A percentile compares a stretch with the other conserved stretches of the same genome.
Conservation (phyloP, 2,888 invertebrate species). For the Onchidella celtica region DNA sequence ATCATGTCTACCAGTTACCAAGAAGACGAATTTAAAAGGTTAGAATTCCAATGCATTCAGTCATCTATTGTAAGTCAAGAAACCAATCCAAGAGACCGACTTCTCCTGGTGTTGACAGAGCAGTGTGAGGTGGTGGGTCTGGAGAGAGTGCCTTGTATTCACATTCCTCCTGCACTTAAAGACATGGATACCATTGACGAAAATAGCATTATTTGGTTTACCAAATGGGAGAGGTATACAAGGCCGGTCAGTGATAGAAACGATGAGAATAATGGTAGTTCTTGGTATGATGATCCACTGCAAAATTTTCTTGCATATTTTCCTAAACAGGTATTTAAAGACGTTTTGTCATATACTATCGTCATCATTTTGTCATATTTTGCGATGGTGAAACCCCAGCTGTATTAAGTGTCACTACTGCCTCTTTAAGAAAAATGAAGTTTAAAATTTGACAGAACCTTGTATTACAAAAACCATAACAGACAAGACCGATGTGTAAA, state of each 20-base stretch:
- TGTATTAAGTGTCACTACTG: no score
- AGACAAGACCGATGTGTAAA: no score
- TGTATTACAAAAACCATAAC: no score
- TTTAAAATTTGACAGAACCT: no score
- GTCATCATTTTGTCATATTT: no score
- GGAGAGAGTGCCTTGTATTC: constrained; percentile 1
- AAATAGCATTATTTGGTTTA: background rate
- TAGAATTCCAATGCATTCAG: background rate
- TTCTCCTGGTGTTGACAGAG: background rate
- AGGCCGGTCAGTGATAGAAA: background rate
- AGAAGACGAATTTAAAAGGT: background rate
- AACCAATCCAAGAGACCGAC: background rate
- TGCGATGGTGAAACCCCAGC: no score
- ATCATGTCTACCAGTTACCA: background rate
- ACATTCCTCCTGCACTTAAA: background rate
- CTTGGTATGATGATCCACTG: no score
- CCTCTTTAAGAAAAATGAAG: no score
- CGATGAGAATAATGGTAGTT: no score
- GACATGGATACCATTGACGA: background rate
- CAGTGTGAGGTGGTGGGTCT: background rate
- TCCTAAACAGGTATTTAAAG: no score
- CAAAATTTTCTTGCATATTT: no score
- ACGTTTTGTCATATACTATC: no score
- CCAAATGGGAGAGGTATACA: background rate
- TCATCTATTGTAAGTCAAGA: background rate